Evolutionary conservation across 2,113 vertebrate genomes (phyloP), one percentile per base, ranked within the genome.

Genomic region (Oncorhynchus gorbuscha): DNA sequence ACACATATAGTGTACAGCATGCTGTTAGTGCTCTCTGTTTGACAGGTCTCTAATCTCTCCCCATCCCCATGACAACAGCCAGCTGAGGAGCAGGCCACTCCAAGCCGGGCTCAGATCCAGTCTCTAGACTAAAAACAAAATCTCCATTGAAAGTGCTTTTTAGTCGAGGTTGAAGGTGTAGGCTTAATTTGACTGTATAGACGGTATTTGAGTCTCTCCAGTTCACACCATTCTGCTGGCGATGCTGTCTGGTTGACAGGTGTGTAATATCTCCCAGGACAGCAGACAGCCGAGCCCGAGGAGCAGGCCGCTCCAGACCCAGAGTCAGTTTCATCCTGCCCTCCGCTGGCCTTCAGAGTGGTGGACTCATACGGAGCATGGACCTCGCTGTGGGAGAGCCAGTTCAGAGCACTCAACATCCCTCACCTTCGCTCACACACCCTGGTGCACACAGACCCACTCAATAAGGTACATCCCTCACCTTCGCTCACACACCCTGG

Each of bases 401-500:
- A 94, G 89, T 94, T 94, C 79, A 76, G 82, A 9, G 88, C 93
- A 12, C 86, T 94, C 35, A 91, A 89, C 76, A 94, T 94, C 83
- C 86, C 91, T 71, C 93, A 94, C 22, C 91, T 94, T n/a, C 93
- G 94, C 83, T 94, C 94, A 62, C 94, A 94, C 83, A 85, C 87
- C 1, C 83, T 94, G 69, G 93, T 94, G 45, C 94, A 94, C 90
- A 93, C 93, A 1, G 92, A 94, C 45, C 91, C 94, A 45, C 64
- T 90, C 13, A 89, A 92, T 74, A 92, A 94, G 93, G 93, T 94
- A 79, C 55, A 94, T 94, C 83, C 86, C 90, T 72, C 93, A 94
- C n/a, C 91, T 94, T 20, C 91, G 94, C 83, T 94, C 94, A 62
- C 94, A 94, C 83, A 85, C 87, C 1, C 83, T 94, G 69, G 93